Evolutionary conservation across 2,888 invertebrate genomes (phyloP).

Genomic region (Petrolisthes cinctipes): DNA sequence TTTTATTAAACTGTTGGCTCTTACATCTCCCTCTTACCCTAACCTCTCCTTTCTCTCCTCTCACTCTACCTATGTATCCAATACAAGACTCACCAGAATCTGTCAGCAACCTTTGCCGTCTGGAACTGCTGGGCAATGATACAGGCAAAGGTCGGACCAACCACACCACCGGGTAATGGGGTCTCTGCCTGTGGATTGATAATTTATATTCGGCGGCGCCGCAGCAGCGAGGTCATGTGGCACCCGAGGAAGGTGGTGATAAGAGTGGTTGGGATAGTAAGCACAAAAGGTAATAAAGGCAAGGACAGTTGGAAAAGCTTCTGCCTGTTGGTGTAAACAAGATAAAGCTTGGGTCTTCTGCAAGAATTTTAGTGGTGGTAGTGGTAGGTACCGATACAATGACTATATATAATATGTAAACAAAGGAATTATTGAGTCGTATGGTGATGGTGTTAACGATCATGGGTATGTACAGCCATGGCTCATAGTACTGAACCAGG

Average conservation of each 20-base stretch:
- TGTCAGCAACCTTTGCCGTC: constrained; percentile 30
- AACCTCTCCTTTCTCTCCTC: too few species aligned
- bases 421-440: too few species aligned
- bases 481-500: too few species aligned
- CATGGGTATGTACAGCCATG: too few species aligned
- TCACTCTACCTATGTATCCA: too few species aligned
- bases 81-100: constrained; percentile 47
- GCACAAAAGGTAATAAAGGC: neutral
- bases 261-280: neutral
- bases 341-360: neutral
- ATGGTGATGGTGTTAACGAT: too few species aligned
- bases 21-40: too few species aligned
- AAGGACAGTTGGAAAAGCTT: neutral
- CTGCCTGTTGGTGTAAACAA: neutral
- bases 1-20: too few species aligned
- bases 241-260: neutral
- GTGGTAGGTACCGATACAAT: too few species aligned
- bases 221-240: neutral
- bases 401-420: too few species aligned
- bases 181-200: constrained; percentile 36
- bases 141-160: constrained; percentile 61
- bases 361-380: too few species aligned
- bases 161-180: constrained; percentile 25
- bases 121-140: constrained; percentile 51
- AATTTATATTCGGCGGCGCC: neutral